These are phyloP conservation scores for Aspidapion aeneum DNA, from an alignment of 2,888 invertebrate genomes.

Conservation along the genomic window DNA sequence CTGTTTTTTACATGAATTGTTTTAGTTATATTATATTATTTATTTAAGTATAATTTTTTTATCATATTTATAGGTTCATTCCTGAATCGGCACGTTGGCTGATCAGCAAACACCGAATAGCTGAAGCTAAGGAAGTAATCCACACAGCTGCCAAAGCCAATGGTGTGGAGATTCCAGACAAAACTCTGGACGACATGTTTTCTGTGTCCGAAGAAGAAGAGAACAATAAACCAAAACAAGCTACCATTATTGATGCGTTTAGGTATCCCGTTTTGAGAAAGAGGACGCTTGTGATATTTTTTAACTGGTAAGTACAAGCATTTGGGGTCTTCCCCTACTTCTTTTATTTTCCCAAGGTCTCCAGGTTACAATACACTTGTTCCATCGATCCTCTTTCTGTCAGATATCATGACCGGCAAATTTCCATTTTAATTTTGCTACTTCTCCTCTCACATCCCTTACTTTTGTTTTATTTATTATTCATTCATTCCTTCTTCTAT, in stretches of 20 bases:
- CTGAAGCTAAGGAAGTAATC: conserved; percentile 56
- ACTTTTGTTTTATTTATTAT: too few species aligned
- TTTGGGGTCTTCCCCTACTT: too few species aligned
- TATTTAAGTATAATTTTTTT: too few species aligned
- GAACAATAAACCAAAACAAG: not conserved
- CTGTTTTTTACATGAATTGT: too few species aligned
- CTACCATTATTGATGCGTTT: conserved; percentile 4
- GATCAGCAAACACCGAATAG: conserved; percentile 59
- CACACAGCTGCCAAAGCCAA: conserved; percentile 3
- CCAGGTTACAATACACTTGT: too few species aligned
- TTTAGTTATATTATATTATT: too few species aligned
- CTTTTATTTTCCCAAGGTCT: too few species aligned
- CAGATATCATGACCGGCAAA: too few species aligned
- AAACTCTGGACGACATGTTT: not conserved
- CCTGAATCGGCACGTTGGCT: conserved; percentile 82
- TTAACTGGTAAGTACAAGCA: conserved; percentile 6
- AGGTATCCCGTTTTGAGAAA: conserved; percentile 2
- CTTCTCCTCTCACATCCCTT: too few species aligned
- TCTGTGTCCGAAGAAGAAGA: not conserved
- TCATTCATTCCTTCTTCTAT: too few species aligned
- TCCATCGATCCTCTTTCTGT: too few species aligned
- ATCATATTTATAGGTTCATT: conserved; percentile 57
- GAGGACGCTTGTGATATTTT: conserved; percentile 4
- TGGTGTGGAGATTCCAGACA: not conserved
- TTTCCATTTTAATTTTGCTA: too few species aligned